Evolutionary conservation across 2,113 vertebrate genomes (phyloP), one percentile per base, ranked within the genome.

Genomic region (Eurypyga helias): DNA sequence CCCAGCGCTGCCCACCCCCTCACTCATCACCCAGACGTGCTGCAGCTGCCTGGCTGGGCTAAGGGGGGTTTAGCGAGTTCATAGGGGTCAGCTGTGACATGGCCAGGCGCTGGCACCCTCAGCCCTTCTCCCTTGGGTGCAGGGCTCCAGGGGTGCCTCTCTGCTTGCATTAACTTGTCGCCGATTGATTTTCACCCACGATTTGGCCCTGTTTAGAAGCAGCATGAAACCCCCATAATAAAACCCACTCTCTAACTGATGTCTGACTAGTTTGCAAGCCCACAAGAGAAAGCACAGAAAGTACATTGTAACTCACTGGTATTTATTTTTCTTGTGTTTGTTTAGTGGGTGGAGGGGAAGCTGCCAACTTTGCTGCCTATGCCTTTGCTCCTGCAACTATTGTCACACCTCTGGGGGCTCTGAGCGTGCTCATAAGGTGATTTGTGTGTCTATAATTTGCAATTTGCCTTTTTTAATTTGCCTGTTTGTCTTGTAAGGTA

Each of bases 381-480:
- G 99, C 99, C 17, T 99, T 99, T 69, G 99, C 99, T 64, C 98
- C 99, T 28, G 99, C 99, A 3, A 99, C 99, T 1, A 98, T 99
- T 86, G 98, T 99, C 93, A 99, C 99, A 0, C 99, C 99, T 0
- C 98, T 99, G 66, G 99, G 99, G 52, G 99, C 99, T 1, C 98
- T 99, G 75, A 99, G 99, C 2, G 99, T 99, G 96, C 99, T 99
- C 77, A 99, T 99, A 97, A 99, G 99, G 99, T 99, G 98, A 86
- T 91, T 82, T 54, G 46, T 45, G 16, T 61, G 31, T 73, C 67
- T 61, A 4, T 45, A 18, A 34, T 84, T 87, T 83, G 26, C 17
- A n/a, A 12, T 78, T 80, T 75, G 54, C 25, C 36, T 43, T 72
- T 71, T 76, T 58, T 52, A 78, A 13, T 82, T 78, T 79, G 23